Conservation (phyloP, 2,797 vertebrate genomes). For the Zonotrichia albicollis region DNA sequence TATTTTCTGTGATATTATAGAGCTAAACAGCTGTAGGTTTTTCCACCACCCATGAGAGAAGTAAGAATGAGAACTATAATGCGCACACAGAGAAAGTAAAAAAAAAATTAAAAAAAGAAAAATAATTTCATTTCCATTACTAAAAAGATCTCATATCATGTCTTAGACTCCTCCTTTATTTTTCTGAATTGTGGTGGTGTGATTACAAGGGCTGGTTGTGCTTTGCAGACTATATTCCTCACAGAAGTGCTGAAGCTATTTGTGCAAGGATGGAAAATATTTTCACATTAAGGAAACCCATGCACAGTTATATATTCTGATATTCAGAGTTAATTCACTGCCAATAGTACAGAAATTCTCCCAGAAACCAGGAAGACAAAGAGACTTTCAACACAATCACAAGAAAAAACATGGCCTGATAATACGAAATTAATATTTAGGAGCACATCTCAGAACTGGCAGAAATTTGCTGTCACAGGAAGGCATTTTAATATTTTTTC, state of each 20-base stretch:
- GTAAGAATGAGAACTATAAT: not conserved
- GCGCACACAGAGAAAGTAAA: fast-evolving
- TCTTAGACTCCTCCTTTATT: not conserved
- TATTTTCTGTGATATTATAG: not conserved
- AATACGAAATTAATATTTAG: not conserved
- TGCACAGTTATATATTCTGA: not conserved
- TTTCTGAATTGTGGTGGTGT: not conserved
- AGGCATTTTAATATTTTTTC: not conserved
- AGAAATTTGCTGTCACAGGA: not conserved
- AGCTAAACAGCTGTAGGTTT: not conserved
- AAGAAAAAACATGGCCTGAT: not conserved
- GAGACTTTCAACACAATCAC: not conserved
- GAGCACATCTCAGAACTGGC: not conserved
- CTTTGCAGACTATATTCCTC: not conserved
- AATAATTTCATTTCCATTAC: not conserved
- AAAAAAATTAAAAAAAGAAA: not conserved
- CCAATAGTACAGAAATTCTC: not conserved
- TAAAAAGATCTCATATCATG: not conserved
- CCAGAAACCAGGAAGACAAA: not conserved
- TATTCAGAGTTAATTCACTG: not conserved
- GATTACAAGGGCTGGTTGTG: not conserved
- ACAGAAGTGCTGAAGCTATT: not conserved
- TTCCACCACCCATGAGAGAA: not conserved
- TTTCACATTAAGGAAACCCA: not conserved
- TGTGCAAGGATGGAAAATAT: not conserved